Evolutionary conservation across 1,140 invertebrate genomes (phyloP).

Genomic region (Sycobia sp.): DNA sequence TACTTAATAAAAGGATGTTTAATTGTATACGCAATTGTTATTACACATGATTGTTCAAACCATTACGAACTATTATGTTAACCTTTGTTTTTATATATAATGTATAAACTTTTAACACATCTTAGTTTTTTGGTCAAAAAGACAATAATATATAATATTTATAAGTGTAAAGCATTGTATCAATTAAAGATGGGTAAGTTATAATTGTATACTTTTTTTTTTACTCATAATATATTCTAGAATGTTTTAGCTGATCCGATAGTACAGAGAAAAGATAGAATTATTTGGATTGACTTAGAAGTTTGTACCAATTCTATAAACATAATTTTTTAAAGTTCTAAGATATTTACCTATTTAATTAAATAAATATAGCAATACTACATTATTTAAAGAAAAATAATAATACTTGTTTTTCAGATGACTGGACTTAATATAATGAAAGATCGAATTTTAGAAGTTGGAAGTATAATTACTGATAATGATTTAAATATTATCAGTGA

Average conservation of each 20-base stretch:
- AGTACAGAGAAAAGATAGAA: slow-evolving; percentile 18
- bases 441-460: slow-evolving; percentile 86
- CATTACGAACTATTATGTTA: too few species aligned
- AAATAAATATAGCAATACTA: slow-evolving; percentile 9
- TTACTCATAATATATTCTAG: neutral
- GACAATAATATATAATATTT: slow-evolving; percentile 20
- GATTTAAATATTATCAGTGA: slow-evolving; percentile 80
- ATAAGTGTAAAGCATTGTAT: slow-evolving; percentile 19
- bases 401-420: slow-evolving; percentile 49
- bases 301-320: slow-evolving; percentile 34
- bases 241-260: neutral
- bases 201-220: neutral
- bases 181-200: slow-evolving; percentile 16
- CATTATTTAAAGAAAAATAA: neutral
- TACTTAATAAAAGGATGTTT: too few species aligned
- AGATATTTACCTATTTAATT: neutral
- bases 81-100: neutral
- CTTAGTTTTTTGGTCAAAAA: slow-evolving; percentile 13
- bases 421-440: slow-evolving; percentile 74
- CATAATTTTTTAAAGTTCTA: neutral
- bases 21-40: too few species aligned
- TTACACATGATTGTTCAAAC: too few species aligned
- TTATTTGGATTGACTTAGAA: slow-evolving; percentile 53
- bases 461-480: slow-evolving; percentile 84
- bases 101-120: slow-evolving; percentile 7